Evolutionary conservation across 1,140 invertebrate species (phyloP), one percentile per base, ranked within the genome.

Genomic region (Cheumatopsyche charites): DNA sequence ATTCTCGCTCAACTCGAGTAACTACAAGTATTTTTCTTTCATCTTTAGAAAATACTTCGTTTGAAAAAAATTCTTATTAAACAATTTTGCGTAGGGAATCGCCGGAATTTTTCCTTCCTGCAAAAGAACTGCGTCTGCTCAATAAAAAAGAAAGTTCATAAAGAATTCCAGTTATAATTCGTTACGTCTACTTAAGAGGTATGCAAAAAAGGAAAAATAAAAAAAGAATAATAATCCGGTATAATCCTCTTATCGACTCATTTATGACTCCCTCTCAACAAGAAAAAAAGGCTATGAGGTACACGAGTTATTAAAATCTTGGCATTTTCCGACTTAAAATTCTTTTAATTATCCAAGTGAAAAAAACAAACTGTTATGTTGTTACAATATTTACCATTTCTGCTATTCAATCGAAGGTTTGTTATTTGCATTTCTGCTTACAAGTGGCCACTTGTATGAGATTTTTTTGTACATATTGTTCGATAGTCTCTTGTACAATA

Each of bases 151-250:
- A 58, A 58, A 58, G 55, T 58, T 58, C 1, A 26, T 13, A 26
- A 58, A 58, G 55, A 58, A 58, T 58, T 25, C 21, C 21, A n/a
- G 55, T 58, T 58, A 25, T 25, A 58, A 58, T 58, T 58, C 23
- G 12, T 23, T 58, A 17, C 12, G 55, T 12, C 55, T 58, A 25
- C 55, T 58, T 58, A 23, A 19, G 21, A 58, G 21, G 55, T 25
- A 26, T 26, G 21, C 17, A 58, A 58, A 58, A 58, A 42, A 42
- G 41, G 41, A 12, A 6, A 12, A 42, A 42, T 42, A 12, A 42
- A 47, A 13, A 47, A 47, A 47, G 13, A 15, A 15, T 6, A n/a
- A 58, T 58, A 58, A 58, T 21, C 19, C 23, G 9, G 55, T 12
- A 19, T 58, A 7, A 58, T 58, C 23, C 23, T 58, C 21, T 25